Evolutionary conservation across 2,888 invertebrate genomes (phyloP), one percentile per base, ranked within the genome.

Genomic region (Nasonia oneida): DNA sequence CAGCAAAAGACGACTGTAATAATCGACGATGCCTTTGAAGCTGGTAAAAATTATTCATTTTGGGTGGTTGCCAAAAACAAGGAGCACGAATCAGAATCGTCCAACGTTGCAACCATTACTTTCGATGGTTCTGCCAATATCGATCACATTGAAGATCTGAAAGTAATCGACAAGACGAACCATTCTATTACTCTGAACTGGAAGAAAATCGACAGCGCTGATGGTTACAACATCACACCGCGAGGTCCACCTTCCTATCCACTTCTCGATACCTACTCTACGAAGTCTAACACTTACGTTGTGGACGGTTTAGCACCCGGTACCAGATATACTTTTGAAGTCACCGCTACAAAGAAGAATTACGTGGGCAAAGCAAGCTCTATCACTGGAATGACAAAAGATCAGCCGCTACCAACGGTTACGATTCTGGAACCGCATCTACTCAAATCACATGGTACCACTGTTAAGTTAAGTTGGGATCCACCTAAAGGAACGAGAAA

Each of bases 51-150:
- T 87, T 97, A 97, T 92, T 95, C 96, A 0, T 96, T 97, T 93
- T 96, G 96, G 96, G 96, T 97, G 8, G 94, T 95, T 8, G 97
- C 97, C 0, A 94, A 94, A 70, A 97, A 97, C 91, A 93, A 94
- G 23, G 94, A 94, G 0, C 94, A 94, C 89, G 94, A 95, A 57
- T 97, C 97, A 0, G 93, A 93, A 5, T 94, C 94, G 0, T 97
- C 97, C 0, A 94, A 94, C 23, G 94, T 95, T 2, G 94, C 94
- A 8, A 94, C 93, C 8, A 91, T 97, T 15, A 93, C 93, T 0
- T 97, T 96, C 91, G 96, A 96, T 89, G 95, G 95, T 0, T 94
- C 95, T 18, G 95, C 96, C 0, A 95, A 96, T 89, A 94, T 96
- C 3, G 95, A 95, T 87, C 94, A 94, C 15, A 94, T 97, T 0